phyloP scores from a whole-genome alignment of 2,113 vertebrate species.

The Gymnorhina tibicen region DNA sequence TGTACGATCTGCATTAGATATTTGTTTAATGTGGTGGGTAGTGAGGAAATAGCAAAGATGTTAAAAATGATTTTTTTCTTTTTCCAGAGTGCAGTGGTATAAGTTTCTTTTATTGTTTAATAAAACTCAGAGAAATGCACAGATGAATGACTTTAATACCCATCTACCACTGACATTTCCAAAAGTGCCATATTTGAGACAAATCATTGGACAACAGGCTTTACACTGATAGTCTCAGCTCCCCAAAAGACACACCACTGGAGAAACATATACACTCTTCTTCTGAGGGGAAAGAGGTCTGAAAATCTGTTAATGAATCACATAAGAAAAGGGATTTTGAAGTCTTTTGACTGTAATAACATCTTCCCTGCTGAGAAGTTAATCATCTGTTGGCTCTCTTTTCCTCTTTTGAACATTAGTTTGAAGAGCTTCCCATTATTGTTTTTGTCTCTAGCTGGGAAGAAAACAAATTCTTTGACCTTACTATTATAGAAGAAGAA shows the following conservation, averaged over 20 bases:
- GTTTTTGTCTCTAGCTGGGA: slow-evolving; percentile 33
- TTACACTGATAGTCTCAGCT: background rate
- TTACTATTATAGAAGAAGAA: background rate
- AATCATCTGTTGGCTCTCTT: slow-evolving; percentile 44
- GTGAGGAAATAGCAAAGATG: background rate
- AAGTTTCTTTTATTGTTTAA: slow-evolving; percentile 7
- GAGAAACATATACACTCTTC: background rate
- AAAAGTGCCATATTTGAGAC: background rate
- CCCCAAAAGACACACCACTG: background rate
- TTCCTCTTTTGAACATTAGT: slow-evolving; percentile 41
- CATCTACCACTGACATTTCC: slow-evolving; percentile 13
- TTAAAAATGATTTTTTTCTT: background rate
- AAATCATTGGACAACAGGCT: slow-evolving; percentile 35
- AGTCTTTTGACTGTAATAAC: slow-evolving; percentile 27
- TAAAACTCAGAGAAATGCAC: background rate
- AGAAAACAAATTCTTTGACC: slow-evolving; percentile 41
- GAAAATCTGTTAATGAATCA: slow-evolving; percentile 37
- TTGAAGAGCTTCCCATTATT: slow-evolving; percentile 52
- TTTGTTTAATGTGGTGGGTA: background rate
- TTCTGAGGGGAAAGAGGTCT: background rate
- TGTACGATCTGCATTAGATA: background rate
- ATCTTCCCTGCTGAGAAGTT: slow-evolving; percentile 45
- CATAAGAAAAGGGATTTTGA: slow-evolving; percentile 4
- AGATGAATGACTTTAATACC: slow-evolving; percentile 52
- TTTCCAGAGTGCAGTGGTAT: background rate